A percentile compares a stretch with the other conserved stretches of the same genome.
phyloP scores from a whole-genome alignment of 2,113 vertebrate genomes.

The zebrafish (Danio rerio) region DNA sequence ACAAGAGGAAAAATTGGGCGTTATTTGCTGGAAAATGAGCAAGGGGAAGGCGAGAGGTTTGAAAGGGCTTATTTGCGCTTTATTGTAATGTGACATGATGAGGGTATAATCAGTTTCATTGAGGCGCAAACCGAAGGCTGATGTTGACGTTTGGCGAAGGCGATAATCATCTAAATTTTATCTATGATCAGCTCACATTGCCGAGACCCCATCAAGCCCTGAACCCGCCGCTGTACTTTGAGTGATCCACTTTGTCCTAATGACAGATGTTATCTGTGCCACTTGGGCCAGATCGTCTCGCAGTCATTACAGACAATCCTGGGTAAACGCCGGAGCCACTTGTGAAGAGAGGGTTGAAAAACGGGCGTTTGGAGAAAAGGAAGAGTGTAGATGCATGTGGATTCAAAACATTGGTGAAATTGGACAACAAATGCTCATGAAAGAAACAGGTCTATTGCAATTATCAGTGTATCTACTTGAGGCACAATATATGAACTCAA shows the following conservation, averaged over 20 bases:
- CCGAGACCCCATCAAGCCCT: background rate
- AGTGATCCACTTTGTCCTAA: conserved; percentile 46
- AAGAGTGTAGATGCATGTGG: background rate
- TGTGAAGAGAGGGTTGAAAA: background rate
- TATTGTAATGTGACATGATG: conserved; percentile 48
- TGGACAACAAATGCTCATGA: background rate
- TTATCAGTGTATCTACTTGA: too few species aligned
- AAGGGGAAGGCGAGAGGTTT: conserved; percentile 5
- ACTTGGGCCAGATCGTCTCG: conserved; percentile 30
- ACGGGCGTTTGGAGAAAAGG: background rate
- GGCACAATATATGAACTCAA: too few species aligned
- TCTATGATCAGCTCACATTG: conserved; percentile 38
- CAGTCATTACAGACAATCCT: conserved; percentile 14
- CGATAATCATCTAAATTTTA: conserved; percentile 55
- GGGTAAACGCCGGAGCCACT: background rate
- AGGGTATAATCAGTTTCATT: conserved; percentile 52
- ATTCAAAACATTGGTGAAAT: background rate
- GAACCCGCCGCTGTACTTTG: conserved; percentile 25
- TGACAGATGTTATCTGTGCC: conserved; percentile 38
- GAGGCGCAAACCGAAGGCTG: conserved; percentile 15
- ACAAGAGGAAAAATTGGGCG: conserved; percentile 19
- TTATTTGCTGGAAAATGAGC: conserved; percentile 38
- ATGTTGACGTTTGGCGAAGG: conserved; percentile 17
- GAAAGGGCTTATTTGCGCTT: conserved; percentile 31
- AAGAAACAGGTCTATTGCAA: too few species aligned